phyloP scores from a whole-genome alignment of 2,797 vertebrate genomes.

The Gymnoscopelus microlampas region DNA sequence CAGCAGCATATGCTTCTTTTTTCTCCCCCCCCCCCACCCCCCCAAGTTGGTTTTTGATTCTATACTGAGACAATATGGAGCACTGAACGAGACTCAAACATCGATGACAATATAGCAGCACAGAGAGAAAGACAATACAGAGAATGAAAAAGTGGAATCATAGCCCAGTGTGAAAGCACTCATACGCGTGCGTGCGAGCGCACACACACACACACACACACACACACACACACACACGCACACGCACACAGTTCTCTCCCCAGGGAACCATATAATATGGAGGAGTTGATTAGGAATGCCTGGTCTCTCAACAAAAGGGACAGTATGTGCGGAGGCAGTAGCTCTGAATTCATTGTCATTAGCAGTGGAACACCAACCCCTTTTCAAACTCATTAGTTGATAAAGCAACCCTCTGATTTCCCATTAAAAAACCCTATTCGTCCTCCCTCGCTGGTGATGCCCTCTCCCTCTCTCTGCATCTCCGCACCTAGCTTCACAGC shows the following conservation, averaged over 20 bases:
- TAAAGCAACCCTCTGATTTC: conserved; percentile 81
- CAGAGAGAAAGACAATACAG: conserved; percentile 3
- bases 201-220: neutral
- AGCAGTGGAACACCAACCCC: conserved; percentile 68
- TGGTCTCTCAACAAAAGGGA: conserved; percentile 53
- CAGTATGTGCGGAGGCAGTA: conserved; percentile 59
- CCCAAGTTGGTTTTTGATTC: no score
- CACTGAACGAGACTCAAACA: conserved; percentile 15
- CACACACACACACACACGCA: conserved; percentile 13
- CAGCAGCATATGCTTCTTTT: conserved; percentile 1
- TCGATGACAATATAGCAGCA: conserved; percentile 22
- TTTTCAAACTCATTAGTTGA: conserved; percentile 83
- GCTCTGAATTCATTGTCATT: conserved; percentile 79
- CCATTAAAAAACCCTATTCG: conserved; percentile 74
- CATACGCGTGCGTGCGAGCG: neutral
- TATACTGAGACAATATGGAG: conserved; percentile 13
- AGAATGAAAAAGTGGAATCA: conserved; percentile 26
- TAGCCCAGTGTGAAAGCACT: conserved; percentile 4
- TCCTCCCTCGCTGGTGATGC: conserved; percentile 54
- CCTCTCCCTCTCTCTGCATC: conserved; percentile 28
- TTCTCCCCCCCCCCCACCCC: no score
- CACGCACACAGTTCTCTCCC: conserved; percentile 53
- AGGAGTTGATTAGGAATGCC: conserved; percentile 71
- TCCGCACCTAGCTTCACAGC: conserved; percentile 43
- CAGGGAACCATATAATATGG: conserved; percentile 57